Evolutionary conservation across 2,113 vertebrate species (phyloP).

Genomic region (Probosciger aterrimus): DNA sequence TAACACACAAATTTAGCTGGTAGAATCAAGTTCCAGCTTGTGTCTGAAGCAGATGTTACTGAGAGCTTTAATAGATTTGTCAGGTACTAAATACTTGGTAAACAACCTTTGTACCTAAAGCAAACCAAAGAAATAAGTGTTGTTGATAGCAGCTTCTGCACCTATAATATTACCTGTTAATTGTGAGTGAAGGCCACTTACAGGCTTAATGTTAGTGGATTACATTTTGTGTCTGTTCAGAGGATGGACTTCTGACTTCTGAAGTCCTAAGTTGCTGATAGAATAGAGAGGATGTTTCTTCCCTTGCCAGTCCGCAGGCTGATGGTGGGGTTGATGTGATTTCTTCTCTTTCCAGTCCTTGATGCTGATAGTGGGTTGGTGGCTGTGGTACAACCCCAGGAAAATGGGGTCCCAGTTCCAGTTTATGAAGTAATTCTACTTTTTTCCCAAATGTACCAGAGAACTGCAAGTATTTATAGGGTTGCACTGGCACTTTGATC

Average conservation of each 20-base stretch:
- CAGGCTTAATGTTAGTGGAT: conserved; percentile 14
- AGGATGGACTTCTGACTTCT: conserved; percentile 1
- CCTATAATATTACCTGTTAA: background rate
- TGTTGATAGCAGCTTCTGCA: background rate
- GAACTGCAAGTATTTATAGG: background rate
- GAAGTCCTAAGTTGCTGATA: background rate
- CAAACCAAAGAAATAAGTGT: background rate
- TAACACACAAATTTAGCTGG: background rate
- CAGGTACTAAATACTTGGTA: background rate
- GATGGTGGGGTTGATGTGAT: background rate
- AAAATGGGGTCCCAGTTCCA: background rate
- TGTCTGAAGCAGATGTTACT: background rate
- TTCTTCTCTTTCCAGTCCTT: background rate
- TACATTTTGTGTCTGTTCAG: background rate
- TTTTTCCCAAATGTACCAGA: background rate
- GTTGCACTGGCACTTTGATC: background rate
- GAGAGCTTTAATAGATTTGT: background rate
- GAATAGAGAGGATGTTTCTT: background rate
- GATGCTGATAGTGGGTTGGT: accelerated
- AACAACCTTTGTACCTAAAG: background rate
- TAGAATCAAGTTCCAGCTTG: background rate
- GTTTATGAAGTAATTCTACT: background rate
- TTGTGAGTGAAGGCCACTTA: conserved; percentile 31
- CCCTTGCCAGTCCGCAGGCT: background rate
- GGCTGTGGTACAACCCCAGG: background rate